Evolutionary conservation across 2,888 invertebrate genomes (phyloP).

Genomic region (Chesias legatella): DNA sequence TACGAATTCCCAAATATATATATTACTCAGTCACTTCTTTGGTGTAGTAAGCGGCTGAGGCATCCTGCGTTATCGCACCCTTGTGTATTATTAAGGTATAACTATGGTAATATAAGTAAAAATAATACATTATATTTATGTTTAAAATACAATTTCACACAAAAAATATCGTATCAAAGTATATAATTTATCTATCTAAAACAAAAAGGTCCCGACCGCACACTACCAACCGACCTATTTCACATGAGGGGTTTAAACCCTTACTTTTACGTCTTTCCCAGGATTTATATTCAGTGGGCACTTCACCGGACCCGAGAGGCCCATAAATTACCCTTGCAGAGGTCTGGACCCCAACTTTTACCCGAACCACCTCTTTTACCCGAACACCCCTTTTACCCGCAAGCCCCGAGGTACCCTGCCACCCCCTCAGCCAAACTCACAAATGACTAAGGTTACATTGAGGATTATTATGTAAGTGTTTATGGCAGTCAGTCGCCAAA

Average conservation of each 20-base stretch:
- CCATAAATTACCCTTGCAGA: constrained; percentile 73
- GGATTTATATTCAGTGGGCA: constrained; percentile 77
- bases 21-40: too few species aligned
- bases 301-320: constrained; percentile 75
- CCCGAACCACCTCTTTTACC: constrained; percentile 32
- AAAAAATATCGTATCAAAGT: constrained; percentile 10
- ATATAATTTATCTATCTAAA: constrained; percentile 19
- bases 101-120: too few species aligned
- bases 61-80: too few species aligned
- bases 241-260: constrained; percentile 37
- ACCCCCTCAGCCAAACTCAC: constrained; percentile 46
- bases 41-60: too few species aligned
- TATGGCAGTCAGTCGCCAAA: not conserved
- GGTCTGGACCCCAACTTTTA: constrained; percentile 56
- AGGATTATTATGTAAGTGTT: constrained; percentile 24
- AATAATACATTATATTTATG: too few species aligned
- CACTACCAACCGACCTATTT: constrained; percentile 33
- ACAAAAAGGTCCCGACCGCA: constrained; percentile 23
- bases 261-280: constrained; percentile 71
- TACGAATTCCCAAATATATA: too few species aligned
- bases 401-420: constrained; percentile 8
- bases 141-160: not conserved
- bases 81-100: too few species aligned
- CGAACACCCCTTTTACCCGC: constrained; percentile 27
- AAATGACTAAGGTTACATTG: constrained; percentile 72